Base-by-base conservation (phyloP, 2,113 vertebrate genomes). In the Chloropsis cyanopogon region DNA sequence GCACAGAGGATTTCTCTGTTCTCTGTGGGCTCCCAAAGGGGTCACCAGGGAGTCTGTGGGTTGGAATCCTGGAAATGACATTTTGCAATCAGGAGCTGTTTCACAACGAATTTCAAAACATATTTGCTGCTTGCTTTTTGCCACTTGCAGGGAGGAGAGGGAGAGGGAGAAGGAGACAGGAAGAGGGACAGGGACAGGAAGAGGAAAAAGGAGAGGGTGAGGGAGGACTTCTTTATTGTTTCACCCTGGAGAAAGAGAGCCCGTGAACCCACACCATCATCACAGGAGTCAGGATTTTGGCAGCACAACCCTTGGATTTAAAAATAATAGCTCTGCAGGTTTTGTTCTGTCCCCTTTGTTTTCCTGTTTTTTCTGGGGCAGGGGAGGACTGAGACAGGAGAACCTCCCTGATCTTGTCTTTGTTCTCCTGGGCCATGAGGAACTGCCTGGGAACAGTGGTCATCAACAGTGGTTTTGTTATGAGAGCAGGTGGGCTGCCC, bases 181-280 rank as follows among this genome's bases (percentile, higher is more conserved):
- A 8, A 42, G 6, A 33, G 42, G 9, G 11, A 37, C 1, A 47
- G 25, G 50, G 6, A 7, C 9, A 35, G 39, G 41, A 10, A 26
- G 2, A 21, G 44, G 15, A 28, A 41, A 3, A 42, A 18, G 23
- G 4, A 10, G 3, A 35, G 5, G 14, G 15, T 37, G n/a, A n/a
- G n/a, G n/a, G n/a, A n/a, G n/a, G n/a, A 28, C 9, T 2, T 73
- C 42, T 64, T 39, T 18, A 14, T n/a, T 59, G 14, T 33, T 47
- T 14, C 10, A 14, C 6, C 0, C 0, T 56, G 14, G 9, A 71
- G 35, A 35, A 64, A 31, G 26, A 72, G 7, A 56, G 12, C 7
- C 14, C 12, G 28, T 14, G 28, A 64, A 23, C 18, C 5, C 1
- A 4, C 0, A 1, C 33, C 49, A 23, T 11, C 2, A 1, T 26